Percentiles rank a stretch among this genome's conserved stretches.
phyloP scores from a whole-genome alignment of 2,888 invertebrate genomes.

The Dasypogon diadema region DNA sequence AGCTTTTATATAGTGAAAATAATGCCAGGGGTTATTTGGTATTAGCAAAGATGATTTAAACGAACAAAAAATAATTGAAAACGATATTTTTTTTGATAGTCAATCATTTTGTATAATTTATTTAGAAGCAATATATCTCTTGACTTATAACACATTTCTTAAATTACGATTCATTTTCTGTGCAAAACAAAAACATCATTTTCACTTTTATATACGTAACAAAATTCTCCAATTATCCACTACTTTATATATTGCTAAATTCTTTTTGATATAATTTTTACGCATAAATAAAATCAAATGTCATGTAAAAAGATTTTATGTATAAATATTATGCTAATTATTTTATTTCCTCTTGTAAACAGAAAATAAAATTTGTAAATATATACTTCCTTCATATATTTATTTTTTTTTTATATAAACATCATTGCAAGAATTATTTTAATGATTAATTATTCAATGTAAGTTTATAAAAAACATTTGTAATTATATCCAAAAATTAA shows the following conservation, averaged over 20 bases:
- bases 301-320: slow-evolving; percentile 15
- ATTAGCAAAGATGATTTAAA: slow-evolving; percentile 37
- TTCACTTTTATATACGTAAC: slow-evolving; percentile 3
- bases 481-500: not conserved
- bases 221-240: not conserved
- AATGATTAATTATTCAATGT: slow-evolving; percentile 5
- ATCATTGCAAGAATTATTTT: slow-evolving; percentile 37
- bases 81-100: slow-evolving; percentile 41
- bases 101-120: slow-evolving; percentile 46
- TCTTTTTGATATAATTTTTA: slow-evolving; percentile 17
- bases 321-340: slow-evolving; percentile 38
- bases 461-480: not conserved
- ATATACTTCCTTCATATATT: not conserved
- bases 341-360: slow-evolving; percentile 38
- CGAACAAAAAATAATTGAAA: slow-evolving; percentile 50
- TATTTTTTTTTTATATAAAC: slow-evolving; percentile 30
- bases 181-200: slow-evolving; percentile 31
- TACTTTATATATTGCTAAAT: slow-evolving; percentile 13
- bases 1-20: not conserved
- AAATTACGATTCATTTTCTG: slow-evolving; percentile 18
- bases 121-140: slow-evolving; percentile 48
- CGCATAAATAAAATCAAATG: not conserved
- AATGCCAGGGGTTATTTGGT: not conserved
- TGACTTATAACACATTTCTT: slow-evolving; percentile 44
- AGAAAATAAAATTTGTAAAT: slow-evolving; percentile 43